These are phyloP conservation scores for Ophion obscuratus DNA, from an alignment of 2,888 invertebrate species.

Conservation along the genomic window DNA sequence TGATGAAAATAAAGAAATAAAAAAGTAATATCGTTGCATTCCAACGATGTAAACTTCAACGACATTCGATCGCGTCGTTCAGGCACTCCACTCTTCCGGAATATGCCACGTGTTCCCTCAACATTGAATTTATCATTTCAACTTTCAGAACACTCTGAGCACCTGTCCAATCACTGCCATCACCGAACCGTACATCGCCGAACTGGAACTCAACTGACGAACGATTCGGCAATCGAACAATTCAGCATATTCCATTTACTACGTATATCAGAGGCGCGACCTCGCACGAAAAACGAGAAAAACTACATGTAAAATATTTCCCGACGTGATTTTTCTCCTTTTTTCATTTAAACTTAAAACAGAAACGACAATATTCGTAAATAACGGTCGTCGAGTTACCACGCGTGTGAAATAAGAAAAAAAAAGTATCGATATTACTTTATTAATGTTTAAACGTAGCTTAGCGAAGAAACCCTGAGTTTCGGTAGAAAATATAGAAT, in stretches of 20 bases:
- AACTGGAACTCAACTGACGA: constrained; percentile 80
- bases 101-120: neutral
- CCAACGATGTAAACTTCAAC: too few relatives aligned
- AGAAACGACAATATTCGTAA: constrained; percentile 21
- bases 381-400: constrained; percentile 57
- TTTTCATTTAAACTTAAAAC: neutral
- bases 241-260: constrained; percentile 24
- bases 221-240: neutral
- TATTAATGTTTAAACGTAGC: constrained; percentile 45
- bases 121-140: neutral
- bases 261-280: neutral
- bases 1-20: too few relatives aligned
- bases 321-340: constrained; percentile 14
- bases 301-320: constrained; percentile 57
- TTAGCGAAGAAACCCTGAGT: constrained; percentile 35
- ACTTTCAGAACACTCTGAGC: constrained; percentile 80
- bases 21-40: too few relatives aligned
- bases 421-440: constrained; percentile 21
- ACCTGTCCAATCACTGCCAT: constrained; percentile 83
- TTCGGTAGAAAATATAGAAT: constrained; percentile 33
- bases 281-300: constrained; percentile 6
- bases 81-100: neutral
- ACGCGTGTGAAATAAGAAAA: constrained; percentile 46
- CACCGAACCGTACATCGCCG: constrained; percentile 81
- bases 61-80: neutral